A percentile compares a stretch with the other conserved stretches of the same genome.
phyloP scores from a whole-genome alignment of 2,113 vertebrate genomes.

The cat (Felis catus) region DNA sequence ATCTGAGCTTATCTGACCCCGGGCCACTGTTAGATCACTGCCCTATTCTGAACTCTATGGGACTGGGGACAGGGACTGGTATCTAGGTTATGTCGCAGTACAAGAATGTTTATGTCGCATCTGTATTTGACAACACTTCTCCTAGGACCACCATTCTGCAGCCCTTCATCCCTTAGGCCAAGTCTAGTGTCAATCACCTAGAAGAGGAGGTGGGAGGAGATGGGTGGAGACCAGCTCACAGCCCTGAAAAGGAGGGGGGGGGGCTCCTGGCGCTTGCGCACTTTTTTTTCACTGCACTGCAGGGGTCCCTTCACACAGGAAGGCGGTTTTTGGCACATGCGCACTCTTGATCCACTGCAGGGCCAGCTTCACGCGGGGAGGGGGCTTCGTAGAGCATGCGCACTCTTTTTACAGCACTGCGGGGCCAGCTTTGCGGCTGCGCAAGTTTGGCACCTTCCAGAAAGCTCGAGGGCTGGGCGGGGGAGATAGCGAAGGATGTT shows the following conservation, averaged over 20 bases:
- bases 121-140: not conserved
- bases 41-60: not conserved
- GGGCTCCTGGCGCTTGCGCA: slow-evolving; percentile 35
- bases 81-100: not conserved
- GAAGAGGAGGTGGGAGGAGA: not conserved
- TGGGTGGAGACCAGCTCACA: not conserved
- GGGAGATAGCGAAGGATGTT: not conserved
- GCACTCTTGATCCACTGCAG: slow-evolving; percentile 42
- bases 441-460: slow-evolving; percentile 68
- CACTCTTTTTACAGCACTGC: slow-evolving; percentile 60
- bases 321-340: slow-evolving; percentile 48
- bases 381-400: slow-evolving; percentile 65
- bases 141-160: not conserved
- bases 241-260: not conserved
- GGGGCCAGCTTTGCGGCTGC: slow-evolving; percentile 53
- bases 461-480: slow-evolving; percentile 51
- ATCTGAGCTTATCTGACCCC: not conserved
- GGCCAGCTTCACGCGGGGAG: not conserved
- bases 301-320: slow-evolving; percentile 25
- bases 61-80: not conserved
- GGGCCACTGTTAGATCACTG: not conserved
- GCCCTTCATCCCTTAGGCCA: not conserved
- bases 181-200: slow-evolving; percentile 37
- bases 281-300: slow-evolving; percentile 44
- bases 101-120: not conserved